These are phyloP conservation scores for Pyrocoelia pectoralis DNA, from an alignment of 2,888 invertebrate genomes.

Conservation along the genomic window DNA sequence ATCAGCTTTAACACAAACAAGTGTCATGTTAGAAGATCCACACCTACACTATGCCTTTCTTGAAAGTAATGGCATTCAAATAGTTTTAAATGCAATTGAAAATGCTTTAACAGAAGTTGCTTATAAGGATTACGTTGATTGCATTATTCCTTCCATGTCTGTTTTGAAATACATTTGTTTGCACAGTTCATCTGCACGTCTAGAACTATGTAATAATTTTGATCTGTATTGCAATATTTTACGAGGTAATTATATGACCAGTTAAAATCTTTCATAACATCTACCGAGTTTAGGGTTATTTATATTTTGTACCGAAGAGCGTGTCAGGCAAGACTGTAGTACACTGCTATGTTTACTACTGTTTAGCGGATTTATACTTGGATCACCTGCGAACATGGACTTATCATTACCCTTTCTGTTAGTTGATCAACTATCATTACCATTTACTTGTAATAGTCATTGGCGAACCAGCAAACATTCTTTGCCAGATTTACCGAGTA, in stretches of 20 bases:
- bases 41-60: slow-evolving; percentile 69
- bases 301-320: slow-evolving; percentile 64
- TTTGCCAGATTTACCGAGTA: slow-evolving; percentile 49
- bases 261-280: background rate
- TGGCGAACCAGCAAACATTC: slow-evolving; percentile 60
- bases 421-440: slow-evolving; percentile 58
- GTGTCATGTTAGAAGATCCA: slow-evolving; percentile 71
- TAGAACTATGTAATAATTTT: slow-evolving; percentile 64
- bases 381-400: slow-evolving; percentile 53
- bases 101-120: slow-evolving; percentile 60
- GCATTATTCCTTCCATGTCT: slow-evolving; percentile 61
- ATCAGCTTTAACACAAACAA: slow-evolving; percentile 72
- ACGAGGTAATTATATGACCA: slow-evolving; percentile 57
- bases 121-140: slow-evolving; percentile 63
- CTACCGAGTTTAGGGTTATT: slow-evolving; percentile 59
- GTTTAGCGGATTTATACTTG: slow-evolving; percentile 60
- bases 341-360: slow-evolving; percentile 62
- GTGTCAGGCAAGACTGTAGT: slow-evolving; percentile 61
- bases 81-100: slow-evolving; percentile 61
- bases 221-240: slow-evolving; percentile 60
- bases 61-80: slow-evolving; percentile 64
- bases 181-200: slow-evolving; percentile 65
- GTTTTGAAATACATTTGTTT: slow-evolving; percentile 62
- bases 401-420: slow-evolving; percentile 62
- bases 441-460: slow-evolving; percentile 61